phyloP scores from a whole-genome alignment of 1,140 invertebrate species.

The Trachymyrmex cornetzi region DNA sequence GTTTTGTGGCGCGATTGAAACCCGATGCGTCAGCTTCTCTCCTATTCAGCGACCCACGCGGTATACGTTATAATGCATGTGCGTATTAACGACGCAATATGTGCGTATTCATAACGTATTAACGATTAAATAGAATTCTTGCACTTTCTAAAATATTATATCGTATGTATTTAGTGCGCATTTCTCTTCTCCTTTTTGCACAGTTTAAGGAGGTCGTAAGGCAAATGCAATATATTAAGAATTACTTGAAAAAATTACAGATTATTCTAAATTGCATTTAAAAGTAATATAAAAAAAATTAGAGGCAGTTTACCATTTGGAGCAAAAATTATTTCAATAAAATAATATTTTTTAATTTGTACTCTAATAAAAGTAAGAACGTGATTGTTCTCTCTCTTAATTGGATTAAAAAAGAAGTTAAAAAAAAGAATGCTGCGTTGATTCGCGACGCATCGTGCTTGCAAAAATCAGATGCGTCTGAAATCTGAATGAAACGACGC shows the following conservation, averaged over 20 bases:
- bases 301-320: too few species aligned
- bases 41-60: slow-evolving; percentile 47
- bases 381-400: neutral
- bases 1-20: slow-evolving; percentile 31
- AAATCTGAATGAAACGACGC: slow-evolving; percentile 48
- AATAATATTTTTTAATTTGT: too few species aligned
- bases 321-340: too few species aligned
- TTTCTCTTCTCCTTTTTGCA: neutral
- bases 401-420: neutral
- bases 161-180: neutral
- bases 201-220: neutral
- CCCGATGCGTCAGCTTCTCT: slow-evolving; percentile 48
- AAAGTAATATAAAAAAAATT: too few species aligned
- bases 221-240: too few species aligned
- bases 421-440: too few species aligned
- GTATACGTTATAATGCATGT: neutral
- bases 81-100: neutral
- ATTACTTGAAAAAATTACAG: too few species aligned
- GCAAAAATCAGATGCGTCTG: slow-evolving; percentile 9
- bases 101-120: neutral
- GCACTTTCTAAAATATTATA: neutral
- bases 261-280: too few species aligned
- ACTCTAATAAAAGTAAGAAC: too few species aligned
- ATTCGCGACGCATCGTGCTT: neutral
- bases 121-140: neutral